A percentile compares a stretch with the other conserved stretches of the same genome.
Conservation (phyloP, 2,797 vertebrate species). For the Mormyrops boulengeri region DNA sequence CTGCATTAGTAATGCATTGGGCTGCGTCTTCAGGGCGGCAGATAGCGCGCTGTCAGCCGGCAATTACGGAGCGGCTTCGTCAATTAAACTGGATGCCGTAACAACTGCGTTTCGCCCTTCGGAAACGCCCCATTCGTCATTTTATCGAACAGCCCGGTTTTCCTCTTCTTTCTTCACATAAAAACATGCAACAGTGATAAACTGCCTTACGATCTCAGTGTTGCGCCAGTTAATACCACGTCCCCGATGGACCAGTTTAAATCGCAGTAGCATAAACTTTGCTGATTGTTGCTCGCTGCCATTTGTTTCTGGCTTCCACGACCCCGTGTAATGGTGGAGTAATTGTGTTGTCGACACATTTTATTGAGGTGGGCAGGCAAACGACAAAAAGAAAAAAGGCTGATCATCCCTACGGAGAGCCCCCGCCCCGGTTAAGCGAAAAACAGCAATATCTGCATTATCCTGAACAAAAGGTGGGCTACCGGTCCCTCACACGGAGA, state of each 20-base stretch:
- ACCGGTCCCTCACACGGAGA: not conserved
- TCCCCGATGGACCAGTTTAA: not conserved
- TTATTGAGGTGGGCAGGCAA: conserved; percentile 25
- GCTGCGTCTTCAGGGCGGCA: conserved; percentile 31
- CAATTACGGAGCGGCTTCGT: conserved; percentile 32
- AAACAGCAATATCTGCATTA: not conserved
- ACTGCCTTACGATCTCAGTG: not conserved
- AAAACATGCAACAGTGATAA: not conserved
- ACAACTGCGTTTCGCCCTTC: conserved; percentile 31
- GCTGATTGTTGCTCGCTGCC: not conserved
- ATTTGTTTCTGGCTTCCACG: not conserved
- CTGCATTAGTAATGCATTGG: conserved; percentile 48
- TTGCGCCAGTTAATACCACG: not conserved
- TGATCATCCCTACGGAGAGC: conserved; percentile 39
- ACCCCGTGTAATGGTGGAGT: conserved; percentile 30
- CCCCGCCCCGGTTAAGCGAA: conserved; percentile 34
- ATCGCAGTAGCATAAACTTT: not conserved
- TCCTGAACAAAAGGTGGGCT: not conserved
- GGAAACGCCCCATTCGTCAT: not conserved
- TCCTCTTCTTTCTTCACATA: not conserved
- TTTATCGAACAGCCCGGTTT: not conserved
- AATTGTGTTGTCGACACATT: conserved; percentile 41
- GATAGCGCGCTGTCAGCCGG: conserved; percentile 27
- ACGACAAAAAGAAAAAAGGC: not conserved
- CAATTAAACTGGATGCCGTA: conserved; percentile 39